Base-by-base conservation (phyloP, 1,140 invertebrate species). In the Drosophila punjabiensis region DNA sequence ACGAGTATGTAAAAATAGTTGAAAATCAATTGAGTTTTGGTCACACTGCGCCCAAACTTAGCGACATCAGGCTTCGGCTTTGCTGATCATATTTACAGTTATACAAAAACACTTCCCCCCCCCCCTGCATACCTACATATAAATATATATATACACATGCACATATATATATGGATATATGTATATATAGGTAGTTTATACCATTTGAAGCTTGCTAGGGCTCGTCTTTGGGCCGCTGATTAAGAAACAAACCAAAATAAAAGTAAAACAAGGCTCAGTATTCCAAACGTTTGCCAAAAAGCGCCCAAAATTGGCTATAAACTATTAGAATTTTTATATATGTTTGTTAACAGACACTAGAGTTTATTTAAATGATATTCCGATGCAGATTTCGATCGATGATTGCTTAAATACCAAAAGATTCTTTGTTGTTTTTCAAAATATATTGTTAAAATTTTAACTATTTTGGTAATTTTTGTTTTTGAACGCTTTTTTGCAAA, bases 11-110 rank as follows among this genome's bases (percentile, higher is more conserved):
- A 61, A 39, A 73, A 62, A 68, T 47, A 76, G 52, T 76, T 74
- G 43, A 13, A 81, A 64, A 73, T 50, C 70, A 59, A 84, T 79
- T 82, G 60, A 69, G 83, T 87, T 85, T 86, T 76, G 62, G 63
- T 82, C 79, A 20, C 43, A 59, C 65, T 47, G 64, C 81, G 75
- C 78, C 75, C 62, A 55, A 61, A 71, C 58, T 63, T 76, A 76
- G 50, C 55, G 37, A 81, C 41, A 81, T 69, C 65, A 16, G 60
- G 63, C 43, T 43, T 47, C 52, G 63, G 75, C 73, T 76, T 77
- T 76, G 75, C 73, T 76, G 73, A 64, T 60, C 67, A 78, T 61
- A 82, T 74, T 82, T 78, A 74, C 74, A 66, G 59, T 59, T 75
- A 70, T 59, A 76, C 59, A 79, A 37, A 76, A 61, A 74, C 55